A percentile compares a stretch with the other conserved stretches of the same genome.
Conservation (phyloP, 2,888 invertebrate genomes). For the Notodonta dromedarius region DNA sequence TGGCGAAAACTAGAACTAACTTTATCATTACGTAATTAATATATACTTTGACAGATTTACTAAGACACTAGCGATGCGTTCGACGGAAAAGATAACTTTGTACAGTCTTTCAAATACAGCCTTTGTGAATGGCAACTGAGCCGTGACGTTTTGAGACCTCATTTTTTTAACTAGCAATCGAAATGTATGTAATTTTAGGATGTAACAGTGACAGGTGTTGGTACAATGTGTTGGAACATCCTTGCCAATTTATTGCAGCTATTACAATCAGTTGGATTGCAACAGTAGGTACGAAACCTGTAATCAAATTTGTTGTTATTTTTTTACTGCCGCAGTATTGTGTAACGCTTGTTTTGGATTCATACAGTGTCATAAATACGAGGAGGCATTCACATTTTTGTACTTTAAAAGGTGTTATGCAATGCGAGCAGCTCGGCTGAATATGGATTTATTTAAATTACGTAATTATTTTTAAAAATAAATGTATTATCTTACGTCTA, state of each 20-base stretch:
- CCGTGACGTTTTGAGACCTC: constrained; percentile 4
- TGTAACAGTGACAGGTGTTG: constrained; percentile 3
- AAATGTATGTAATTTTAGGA: constrained; percentile 8
- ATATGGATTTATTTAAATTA: constrained; percentile 21
- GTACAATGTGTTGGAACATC: constrained; percentile 1
- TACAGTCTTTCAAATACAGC: not conserved
- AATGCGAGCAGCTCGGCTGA: constrained; percentile 14
- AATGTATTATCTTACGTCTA: not conserved
- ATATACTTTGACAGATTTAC: not conserved
- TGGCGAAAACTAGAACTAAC: not conserved
- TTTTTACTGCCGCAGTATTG: constrained; percentile 18
- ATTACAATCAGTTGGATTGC: not conserved
- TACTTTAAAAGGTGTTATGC: constrained; percentile 30
- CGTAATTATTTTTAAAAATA: constrained; percentile 3
- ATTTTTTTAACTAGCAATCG: constrained; percentile 5
- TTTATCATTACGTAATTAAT: not conserved
- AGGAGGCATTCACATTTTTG: constrained; percentile 14
- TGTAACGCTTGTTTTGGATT: constrained; percentile 19
- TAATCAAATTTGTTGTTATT: not conserved
- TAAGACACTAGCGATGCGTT: not conserved
- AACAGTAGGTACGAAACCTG: not conserved
- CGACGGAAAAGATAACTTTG: constrained; percentile 1
- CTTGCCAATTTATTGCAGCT: constrained; percentile 1
- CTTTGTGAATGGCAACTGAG: constrained; percentile 3
- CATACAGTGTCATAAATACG: constrained; percentile 6